Evolutionary conservation across 2,113 vertebrate species (phyloP).

Genomic region (Thinocorus orbignyianus): DNA sequence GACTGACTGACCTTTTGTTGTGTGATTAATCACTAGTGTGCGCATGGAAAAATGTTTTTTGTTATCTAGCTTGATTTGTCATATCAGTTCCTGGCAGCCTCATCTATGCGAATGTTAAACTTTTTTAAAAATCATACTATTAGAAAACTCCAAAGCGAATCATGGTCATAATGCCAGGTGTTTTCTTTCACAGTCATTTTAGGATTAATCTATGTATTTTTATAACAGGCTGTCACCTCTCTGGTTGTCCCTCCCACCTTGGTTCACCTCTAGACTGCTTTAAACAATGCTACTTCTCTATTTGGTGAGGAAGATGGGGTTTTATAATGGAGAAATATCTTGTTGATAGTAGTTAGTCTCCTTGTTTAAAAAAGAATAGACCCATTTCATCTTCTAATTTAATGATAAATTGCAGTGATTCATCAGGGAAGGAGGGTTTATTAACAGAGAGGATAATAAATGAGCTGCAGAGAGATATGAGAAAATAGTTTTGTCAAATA

Average conservation of each 20-base stretch:
- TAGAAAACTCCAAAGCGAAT: background rate
- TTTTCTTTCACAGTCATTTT: constrained; percentile 21
- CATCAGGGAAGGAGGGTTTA: constrained; percentile 28
- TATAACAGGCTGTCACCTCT: background rate
- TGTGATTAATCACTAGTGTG: background rate
- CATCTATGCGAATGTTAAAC: background rate
- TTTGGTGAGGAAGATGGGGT: constrained; percentile 13
- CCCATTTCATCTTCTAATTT: constrained; percentile 33
- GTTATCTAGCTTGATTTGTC: background rate
- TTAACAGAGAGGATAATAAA: constrained; percentile 25
- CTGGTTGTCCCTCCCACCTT: background rate
- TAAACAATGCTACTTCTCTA: background rate
- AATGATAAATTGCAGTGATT: constrained; percentile 52
- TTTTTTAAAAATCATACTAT: background rate
- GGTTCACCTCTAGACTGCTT: background rate
- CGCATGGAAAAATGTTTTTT: background rate
- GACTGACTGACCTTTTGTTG: background rate
- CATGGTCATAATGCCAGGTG: background rate
- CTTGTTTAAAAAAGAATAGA: constrained; percentile 27
- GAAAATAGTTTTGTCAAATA: constrained; percentile 42
- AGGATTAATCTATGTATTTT: background rate
- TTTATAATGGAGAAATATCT: constrained; percentile 47
- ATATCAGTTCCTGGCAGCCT: background rate
- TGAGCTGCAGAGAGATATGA: background rate
- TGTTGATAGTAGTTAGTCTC: constrained; percentile 49